Base-by-base conservation (phyloP, 1,140 invertebrate genomes). In the Capitella teleta region DNA sequence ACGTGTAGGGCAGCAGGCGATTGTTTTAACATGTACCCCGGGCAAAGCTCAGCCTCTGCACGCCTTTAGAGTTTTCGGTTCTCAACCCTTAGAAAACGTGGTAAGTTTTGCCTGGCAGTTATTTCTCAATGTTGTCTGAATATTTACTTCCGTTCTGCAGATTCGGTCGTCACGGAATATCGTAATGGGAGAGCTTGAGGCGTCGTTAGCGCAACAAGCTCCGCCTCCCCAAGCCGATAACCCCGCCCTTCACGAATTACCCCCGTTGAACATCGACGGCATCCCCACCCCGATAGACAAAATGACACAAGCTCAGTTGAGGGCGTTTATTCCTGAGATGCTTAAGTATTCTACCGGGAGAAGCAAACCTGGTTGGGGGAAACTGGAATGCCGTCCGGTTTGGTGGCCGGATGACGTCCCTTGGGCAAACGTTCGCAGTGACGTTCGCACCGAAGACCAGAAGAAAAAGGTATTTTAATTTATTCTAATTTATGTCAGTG, bases 341-440 rank as follows among this genome's bases (percentile, higher is more conserved):
- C 75, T 97, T 52, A 96, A 96, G 74, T 96, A 95, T 74, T 95
- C 91, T 1, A 96, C 92, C 47, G 87, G 92, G 1, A 75, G 92
- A 54, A 92, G 92, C 36, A 97, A 97, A 71, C 93, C 93, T 24
- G 92, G 92, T 16, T 97, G 93, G 93, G 93, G 93, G 0, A 81
- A 91, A 62, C 87, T 93, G 61, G 91, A 89, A 14, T 95, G 89
- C 32, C 77, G 89, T 57, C 93, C 93, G 36, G 82, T 86, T 1
- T 97, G 93, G 92, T 97, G 93, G 93, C 93, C 93, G 10, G 86
- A 87, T 69, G 91, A 95, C 71, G 75, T 95, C 54, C 91, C 91
- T 1, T 97, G 91, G 91, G 92, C 91, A 18, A 97, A 97, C 77
- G 91, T 97, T 2, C 77, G 93, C 51, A 95, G 94, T 86, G 93